Evolutionary conservation across 2,113 vertebrate species (phyloP), one percentile per base, ranked within the genome.

Genomic region (Bambusicola thoracicus): DNA sequence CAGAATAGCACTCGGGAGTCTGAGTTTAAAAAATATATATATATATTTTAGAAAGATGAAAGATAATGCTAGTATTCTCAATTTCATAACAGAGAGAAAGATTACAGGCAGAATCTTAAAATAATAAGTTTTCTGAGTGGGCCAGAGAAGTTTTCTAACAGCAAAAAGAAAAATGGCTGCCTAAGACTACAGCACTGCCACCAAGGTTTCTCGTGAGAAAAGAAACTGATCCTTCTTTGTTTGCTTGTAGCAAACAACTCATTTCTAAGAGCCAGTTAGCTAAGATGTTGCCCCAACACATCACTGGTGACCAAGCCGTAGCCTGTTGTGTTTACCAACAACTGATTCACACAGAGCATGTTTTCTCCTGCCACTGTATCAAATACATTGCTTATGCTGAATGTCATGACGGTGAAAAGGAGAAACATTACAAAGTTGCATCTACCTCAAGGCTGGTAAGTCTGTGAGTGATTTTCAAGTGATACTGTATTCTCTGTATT

Each of bases 251-350:
- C 6, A 58, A 81, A 21, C 1, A 29, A 9, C 58, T 40, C 10
- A 5, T 7, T 67, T 89, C 21, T 4, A 5, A 41, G 87, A 43
- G 20, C 10, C 56, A 32, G 10, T 61, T 56, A 81, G 36, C 40
- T 6, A 20, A 0, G 66, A 34, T 16, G 10, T 0, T 32, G 36
- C 8, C 40, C 40, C 5, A 32, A n/a, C 32, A 55, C 30, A 40
- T 16, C 17, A 3, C 11, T 2, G 40, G 27, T 29, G 38, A 13
- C 40, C 48, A 34, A 73, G 53, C 2, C 24, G 17, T 67, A 65
- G 25, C 36, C 13, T 8, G 8, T 6, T 10, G 30, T 18, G 14
- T n/a, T 16, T 13, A 67, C 13, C 21, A 88, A 27, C 17, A 76
- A 9, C 13, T 36, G n/a, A 62, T n/a, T 22, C 15, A 70, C 36